Conservation (phyloP, 2,888 invertebrate species). For the Adelognathus sp. region DNA sequence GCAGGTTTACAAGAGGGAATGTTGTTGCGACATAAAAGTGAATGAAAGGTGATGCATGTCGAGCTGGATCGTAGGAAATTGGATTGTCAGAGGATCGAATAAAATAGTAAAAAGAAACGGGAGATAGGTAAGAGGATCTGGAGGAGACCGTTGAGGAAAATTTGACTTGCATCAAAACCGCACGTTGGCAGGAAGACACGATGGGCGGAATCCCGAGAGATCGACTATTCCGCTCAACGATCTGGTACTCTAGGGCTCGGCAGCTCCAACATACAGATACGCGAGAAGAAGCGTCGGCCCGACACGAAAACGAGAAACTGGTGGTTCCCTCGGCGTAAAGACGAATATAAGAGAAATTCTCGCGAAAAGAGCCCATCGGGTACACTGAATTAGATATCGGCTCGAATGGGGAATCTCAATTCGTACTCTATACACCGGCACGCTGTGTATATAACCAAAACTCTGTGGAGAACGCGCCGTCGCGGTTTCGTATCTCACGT, state of each 20-base stretch:
- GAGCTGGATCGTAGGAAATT: constrained; percentile 32
- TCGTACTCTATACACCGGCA: constrained; percentile 25
- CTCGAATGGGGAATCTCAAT: constrained; percentile 69
- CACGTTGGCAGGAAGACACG: constrained; percentile 29
- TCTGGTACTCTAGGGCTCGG: constrained; percentile 47
- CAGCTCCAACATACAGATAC: constrained; percentile 41
- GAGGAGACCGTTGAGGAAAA: constrained; percentile 32
- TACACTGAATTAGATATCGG: constrained; percentile 74
- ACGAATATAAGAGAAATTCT: constrained; percentile 53
- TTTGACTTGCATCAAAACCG: constrained; percentile 58
- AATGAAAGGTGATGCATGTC: constrained; percentile 34
- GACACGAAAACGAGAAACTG: constrained; percentile 18
- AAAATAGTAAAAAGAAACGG: constrained; percentile 28
- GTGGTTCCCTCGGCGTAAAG: constrained; percentile 27
- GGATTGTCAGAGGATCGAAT: constrained; percentile 42
- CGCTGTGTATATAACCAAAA: constrained; percentile 43
- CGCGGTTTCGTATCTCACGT: background rate
- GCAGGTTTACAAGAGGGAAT: constrained; percentile 29
- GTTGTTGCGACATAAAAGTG: constrained; percentile 29
- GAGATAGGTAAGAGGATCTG: constrained; percentile 15
- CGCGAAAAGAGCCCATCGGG: constrained; percentile 58
- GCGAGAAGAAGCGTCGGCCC: background rate
- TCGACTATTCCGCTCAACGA: constrained; percentile 47
- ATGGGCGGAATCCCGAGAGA: constrained; percentile 40
- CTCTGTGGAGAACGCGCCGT: constrained; percentile 21